Evolutionary conservation across 2,888 invertebrate species (phyloP).

Genomic region (Microctonus aethiopoides): DNA sequence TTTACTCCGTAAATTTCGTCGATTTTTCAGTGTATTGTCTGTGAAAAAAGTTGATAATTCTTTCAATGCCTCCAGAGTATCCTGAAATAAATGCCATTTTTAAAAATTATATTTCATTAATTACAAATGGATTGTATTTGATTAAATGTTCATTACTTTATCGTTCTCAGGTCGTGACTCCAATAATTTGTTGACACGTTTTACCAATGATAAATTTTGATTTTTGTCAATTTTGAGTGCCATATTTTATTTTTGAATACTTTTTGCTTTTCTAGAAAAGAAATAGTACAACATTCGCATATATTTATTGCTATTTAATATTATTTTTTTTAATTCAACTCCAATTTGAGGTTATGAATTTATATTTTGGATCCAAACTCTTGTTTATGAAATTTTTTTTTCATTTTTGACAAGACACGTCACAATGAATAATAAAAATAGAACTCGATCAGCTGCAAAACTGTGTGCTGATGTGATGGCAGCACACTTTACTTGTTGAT

Average conservation of each 20-base stretch:
- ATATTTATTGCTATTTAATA: not conserved
- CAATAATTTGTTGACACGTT: slow-evolving; percentile 60
- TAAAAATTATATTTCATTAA: not conserved
- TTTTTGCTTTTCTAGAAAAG: not conserved
- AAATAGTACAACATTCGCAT: not conserved
- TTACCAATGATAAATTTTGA: slow-evolving; percentile 55
- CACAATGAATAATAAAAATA: too few relatives aligned
- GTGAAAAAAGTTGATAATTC: slow-evolving; percentile 89
- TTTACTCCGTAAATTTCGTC: slow-evolving; percentile 89
- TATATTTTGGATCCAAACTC: too few relatives aligned
- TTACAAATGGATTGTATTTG: not conserved
- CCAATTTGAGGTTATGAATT: too few relatives aligned
- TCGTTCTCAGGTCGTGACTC: slow-evolving; percentile 64
- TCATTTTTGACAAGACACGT: too few relatives aligned
- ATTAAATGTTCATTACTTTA: slow-evolving; percentile 50
- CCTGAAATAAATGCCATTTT: slow-evolving; percentile 68
- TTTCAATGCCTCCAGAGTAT: slow-evolving; percentile 88
- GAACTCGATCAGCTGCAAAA: too few relatives aligned
- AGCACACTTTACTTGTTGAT: too few relatives aligned
- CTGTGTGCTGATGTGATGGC: too few relatives aligned
- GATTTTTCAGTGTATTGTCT: slow-evolving; percentile 84
- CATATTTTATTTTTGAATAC: not conserved
- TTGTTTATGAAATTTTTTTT: too few relatives aligned
- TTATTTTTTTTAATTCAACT: too few relatives aligned
- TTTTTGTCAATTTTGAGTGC: slow-evolving; percentile 46